Conservation (phyloP, 2,797 vertebrate genomes). For the Crocodylus rhombifer region DNA sequence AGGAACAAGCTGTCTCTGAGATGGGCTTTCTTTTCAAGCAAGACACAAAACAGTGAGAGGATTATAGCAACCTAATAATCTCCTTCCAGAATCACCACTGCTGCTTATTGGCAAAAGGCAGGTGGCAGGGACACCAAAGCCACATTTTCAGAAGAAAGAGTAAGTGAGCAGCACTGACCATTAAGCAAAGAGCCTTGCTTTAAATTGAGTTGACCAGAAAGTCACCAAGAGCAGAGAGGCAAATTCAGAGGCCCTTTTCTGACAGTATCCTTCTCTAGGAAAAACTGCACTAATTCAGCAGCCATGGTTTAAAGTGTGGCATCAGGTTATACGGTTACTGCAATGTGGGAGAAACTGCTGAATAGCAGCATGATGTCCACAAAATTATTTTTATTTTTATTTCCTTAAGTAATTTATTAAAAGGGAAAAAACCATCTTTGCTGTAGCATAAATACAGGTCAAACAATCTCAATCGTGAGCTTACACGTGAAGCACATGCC, state of each 20-base stretch:
- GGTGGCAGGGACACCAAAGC: background rate
- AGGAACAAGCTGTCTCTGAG: background rate
- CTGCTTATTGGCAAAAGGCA: background rate
- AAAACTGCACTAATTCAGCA: background rate
- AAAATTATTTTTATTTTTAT: background rate
- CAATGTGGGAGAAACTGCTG: background rate
- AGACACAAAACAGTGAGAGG: background rate
- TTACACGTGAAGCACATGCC: background rate
- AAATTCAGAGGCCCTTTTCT: background rate
- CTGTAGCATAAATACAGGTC: too few species aligned
- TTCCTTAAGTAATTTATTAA: too few species aligned
- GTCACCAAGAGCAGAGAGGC: background rate
- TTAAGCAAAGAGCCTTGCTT: background rate
- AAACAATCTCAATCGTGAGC: background rate
- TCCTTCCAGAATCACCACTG: background rate
- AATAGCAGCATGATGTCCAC: background rate
- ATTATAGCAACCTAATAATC: background rate
- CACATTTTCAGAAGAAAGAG: background rate
- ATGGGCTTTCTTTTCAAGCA: background rate
- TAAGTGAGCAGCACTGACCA: background rate
- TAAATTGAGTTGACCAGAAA: background rate
- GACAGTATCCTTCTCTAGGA: background rate
- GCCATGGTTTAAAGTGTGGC: background rate
- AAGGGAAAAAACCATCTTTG: too few species aligned
- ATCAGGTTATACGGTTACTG: rapidly evolving